These are phyloP conservation scores for Camponotus fellah DNA, from an alignment of 2,888 invertebrate species.

Conservation along the genomic window DNA sequence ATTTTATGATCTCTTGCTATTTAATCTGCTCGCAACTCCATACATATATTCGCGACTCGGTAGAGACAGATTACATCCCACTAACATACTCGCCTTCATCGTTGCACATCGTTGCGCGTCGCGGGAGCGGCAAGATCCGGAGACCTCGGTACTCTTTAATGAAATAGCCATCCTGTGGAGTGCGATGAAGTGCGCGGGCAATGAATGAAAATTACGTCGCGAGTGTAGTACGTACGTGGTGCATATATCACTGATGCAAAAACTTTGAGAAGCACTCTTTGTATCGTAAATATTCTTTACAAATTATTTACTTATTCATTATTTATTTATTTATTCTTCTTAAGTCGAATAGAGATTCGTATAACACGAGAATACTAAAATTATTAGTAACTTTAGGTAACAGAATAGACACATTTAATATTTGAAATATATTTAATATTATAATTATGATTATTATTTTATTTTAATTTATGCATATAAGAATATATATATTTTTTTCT, in stretches of 20 bases:
- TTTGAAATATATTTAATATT: neutral
- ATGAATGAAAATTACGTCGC: slow-evolving; percentile 20
- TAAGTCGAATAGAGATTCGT: neutral
- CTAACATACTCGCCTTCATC: slow-evolving; percentile 2
- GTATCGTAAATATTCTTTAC: neutral
- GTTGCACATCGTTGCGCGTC: neutral
- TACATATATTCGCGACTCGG: neutral
- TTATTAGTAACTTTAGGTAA: neutral
- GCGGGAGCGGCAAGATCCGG: slow-evolving; percentile 20
- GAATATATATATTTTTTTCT: neutral
- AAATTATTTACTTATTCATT: neutral
- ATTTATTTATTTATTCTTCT: neutral
- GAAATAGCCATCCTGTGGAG: slow-evolving; percentile 29
- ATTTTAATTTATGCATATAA: neutral
- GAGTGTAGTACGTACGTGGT: neutral
- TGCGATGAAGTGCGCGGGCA: slow-evolving; percentile 14
- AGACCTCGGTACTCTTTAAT: slow-evolving; percentile 42
- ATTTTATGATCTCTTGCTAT: neutral
- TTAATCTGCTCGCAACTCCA: slow-evolving; percentile 5
- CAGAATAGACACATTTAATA: neutral
- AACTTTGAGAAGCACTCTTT: neutral
- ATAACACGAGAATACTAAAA: neutral
- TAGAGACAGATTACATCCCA: slow-evolving; percentile 34
- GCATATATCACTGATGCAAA: neutral
- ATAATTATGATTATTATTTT: neutral